Conservation (phyloP, 2,888 invertebrate genomes). For the Branchellion lobata region DNA sequence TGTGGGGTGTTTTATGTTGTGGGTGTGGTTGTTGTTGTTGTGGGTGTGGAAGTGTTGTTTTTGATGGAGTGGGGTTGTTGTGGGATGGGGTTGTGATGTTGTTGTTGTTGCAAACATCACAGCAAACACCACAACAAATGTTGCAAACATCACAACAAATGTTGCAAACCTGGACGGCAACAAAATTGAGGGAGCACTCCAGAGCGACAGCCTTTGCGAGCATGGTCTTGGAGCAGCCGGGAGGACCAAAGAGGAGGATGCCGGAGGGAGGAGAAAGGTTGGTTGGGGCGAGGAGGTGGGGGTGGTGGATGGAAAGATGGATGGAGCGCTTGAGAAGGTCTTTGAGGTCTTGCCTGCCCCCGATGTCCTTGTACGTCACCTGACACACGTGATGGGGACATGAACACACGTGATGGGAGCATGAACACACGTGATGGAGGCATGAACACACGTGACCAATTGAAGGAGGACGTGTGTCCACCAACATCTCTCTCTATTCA, state of each 20-base stretch:
- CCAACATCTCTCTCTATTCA: too few relatives aligned
- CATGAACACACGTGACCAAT: too few relatives aligned
- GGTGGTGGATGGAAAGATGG: constrained; percentile 87
- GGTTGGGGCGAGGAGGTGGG: constrained; percentile 76
- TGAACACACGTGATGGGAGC: too few relatives aligned
- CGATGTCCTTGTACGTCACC: constrained; percentile 81
- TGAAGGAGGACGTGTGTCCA: too few relatives aligned
- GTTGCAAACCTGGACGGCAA: constrained; percentile 72
- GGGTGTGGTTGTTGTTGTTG: too few relatives aligned
- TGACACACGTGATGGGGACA: neutral
- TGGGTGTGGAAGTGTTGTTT: too few relatives aligned
- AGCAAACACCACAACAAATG: neutral
- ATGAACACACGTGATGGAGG: too few relatives aligned
- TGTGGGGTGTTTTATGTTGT: too few relatives aligned
- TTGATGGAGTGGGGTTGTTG: too few relatives aligned
- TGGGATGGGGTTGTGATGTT: too few relatives aligned
- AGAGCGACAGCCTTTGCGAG: constrained; percentile 94
- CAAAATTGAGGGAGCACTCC: constrained; percentile 89
- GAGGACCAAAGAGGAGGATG: constrained; percentile 91
- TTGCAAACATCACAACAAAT: neutral
- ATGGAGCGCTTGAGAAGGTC: constrained; percentile 67
- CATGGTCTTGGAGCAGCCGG: constrained; percentile 97
- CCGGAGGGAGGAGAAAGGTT: constrained; percentile 85
- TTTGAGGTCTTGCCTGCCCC: constrained; percentile 83
- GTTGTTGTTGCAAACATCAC: too few relatives aligned